These are phyloP conservation scores for Megaleporinus macrocephalus DNA, from an alignment of 2,113 vertebrate genomes.

Conservation along the genomic window DNA sequence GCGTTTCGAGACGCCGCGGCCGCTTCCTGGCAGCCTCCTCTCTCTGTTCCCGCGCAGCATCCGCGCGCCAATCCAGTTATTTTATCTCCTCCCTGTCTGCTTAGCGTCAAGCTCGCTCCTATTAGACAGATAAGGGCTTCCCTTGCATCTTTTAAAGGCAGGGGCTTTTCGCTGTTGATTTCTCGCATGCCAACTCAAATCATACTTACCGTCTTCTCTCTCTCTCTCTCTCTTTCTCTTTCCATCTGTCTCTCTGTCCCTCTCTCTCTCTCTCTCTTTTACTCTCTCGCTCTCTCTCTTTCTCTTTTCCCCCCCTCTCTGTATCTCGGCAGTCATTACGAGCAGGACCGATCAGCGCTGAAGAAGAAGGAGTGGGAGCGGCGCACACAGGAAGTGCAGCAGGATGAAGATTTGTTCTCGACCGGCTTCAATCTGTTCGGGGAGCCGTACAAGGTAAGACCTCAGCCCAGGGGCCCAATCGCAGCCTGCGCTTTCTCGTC, in stretches of 20 bases:
- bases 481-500: slow-evolving; percentile 22
- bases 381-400: slow-evolving; percentile 96
- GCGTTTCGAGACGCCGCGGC: slow-evolving; percentile 25
- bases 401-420: slow-evolving; percentile 97
- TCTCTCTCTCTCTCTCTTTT: slow-evolving; percentile 41
- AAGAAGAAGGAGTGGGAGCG: slow-evolving; percentile 97
- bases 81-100: slow-evolving; percentile 58
- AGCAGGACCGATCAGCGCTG: slow-evolving; percentile 92
- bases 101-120: slow-evolving; percentile 53
- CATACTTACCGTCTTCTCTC: slow-evolving; percentile 44
- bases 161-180: slow-evolving; percentile 49
- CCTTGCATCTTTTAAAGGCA: slow-evolving; percentile 47
- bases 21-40: slow-evolving; percentile 35
- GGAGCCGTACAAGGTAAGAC: slow-evolving; percentile 94
- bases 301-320: slow-evolving; percentile 16
- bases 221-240: slow-evolving; percentile 34
- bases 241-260: too few species aligned
- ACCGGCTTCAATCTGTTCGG: slow-evolving; percentile 98
- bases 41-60: slow-evolving; percentile 50
- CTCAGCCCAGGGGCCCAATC: slow-evolving; percentile 39
- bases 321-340: slow-evolving; percentile 86
- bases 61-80: slow-evolving; percentile 48
- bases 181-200: slow-evolving; percentile 57
- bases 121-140: slow-evolving; percentile 56
- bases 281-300: slow-evolving; percentile 45